Percentiles rank a stretch among this genome's conserved stretches.
phyloP scores from a whole-genome alignment of 2,113 vertebrate genomes.

The Alligator mississippiensis region DNA sequence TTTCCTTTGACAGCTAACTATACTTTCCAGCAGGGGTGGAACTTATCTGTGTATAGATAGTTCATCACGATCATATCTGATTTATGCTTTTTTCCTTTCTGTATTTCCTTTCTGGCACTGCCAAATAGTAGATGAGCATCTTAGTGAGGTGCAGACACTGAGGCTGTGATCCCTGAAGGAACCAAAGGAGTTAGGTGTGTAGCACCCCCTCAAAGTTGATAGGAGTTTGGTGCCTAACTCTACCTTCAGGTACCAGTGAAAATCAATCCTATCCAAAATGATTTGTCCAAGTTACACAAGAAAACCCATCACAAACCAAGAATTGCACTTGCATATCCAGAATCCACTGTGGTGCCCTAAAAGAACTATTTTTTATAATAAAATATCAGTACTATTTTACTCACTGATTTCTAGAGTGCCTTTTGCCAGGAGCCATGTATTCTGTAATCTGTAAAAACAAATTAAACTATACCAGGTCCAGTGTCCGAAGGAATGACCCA shows the following conservation, averaged over 20 bases:
- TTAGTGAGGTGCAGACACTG: background rate
- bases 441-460: background rate
- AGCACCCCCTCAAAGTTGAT: background rate
- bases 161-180: background rate
- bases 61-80: background rate
- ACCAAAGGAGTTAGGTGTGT: background rate
- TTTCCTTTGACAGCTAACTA: background rate
- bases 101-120: background rate
- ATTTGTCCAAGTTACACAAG: background rate
- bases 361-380: background rate
- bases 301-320: background rate
- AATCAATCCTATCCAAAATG: no score
- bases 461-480: background rate
- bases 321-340: background rate
- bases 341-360: background rate
- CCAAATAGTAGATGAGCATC: background rate
- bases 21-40: background rate
- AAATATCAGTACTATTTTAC: background rate
- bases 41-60: background rate
- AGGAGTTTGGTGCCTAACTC: background rate
- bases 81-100: rapidly evolving
- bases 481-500: background rate
- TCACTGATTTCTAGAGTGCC: background rate
- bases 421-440: background rate
- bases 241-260: no score